phyloP scores from a whole-genome alignment of 2,797 vertebrate genomes.

The Parauchenoglanis ngamensis region DNA sequence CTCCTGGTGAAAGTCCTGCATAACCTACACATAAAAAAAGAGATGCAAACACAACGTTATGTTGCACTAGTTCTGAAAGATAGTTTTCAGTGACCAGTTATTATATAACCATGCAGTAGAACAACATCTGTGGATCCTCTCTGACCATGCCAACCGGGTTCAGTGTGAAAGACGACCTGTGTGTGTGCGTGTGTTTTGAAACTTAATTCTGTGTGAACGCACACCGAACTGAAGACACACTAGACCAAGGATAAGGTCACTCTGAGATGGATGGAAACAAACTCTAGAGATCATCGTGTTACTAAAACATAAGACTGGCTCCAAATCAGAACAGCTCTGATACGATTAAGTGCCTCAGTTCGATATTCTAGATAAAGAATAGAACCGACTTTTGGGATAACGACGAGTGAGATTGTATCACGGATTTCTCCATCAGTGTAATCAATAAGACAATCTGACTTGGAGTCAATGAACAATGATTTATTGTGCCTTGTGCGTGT shows the following conservation, averaged over 20 bases:
- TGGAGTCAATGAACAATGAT: neutral
- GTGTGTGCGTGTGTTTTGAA: constrained; percentile 29
- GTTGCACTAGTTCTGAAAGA: neutral
- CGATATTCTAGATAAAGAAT: neutral
- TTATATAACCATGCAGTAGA: neutral
- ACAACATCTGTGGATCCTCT: constrained; percentile 9
- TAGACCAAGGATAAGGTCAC: constrained; percentile 50
- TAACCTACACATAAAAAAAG: constrained; percentile 72
- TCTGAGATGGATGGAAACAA: constrained; percentile 57
- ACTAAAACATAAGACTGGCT: constrained; percentile 52
- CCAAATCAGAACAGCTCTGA: constrained; percentile 8
- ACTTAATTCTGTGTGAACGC: constrained; percentile 42
- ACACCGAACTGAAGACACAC: constrained; percentile 41
- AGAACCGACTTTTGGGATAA: neutral
- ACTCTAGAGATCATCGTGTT: constrained; percentile 47
- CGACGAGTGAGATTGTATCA: neutral
- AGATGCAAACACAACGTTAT: neutral
- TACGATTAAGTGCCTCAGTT: neutral
- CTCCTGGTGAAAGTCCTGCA: constrained; percentile 89
- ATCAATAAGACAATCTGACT: neutral
- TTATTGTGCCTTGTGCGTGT: neutral
- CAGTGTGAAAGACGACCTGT: constrained; percentile 19
- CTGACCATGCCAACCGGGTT: neutral
- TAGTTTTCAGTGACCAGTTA: neutral
- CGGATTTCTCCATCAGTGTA: neutral